Conservation (phyloP, 1,140 invertebrate species). For the Anagrus nilaparvatae region DNA sequence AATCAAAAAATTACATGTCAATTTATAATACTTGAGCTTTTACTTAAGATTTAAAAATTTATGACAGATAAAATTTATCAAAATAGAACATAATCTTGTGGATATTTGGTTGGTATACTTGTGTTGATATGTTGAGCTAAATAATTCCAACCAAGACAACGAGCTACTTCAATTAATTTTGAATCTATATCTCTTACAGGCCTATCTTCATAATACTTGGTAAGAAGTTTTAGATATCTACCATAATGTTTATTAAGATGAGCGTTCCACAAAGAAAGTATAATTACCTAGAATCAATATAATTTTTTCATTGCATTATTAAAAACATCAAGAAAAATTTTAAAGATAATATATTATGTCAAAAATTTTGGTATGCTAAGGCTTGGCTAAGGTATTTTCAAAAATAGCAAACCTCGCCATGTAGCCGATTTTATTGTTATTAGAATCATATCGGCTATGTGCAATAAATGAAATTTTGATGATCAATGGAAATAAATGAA, state of each 20-base stretch:
- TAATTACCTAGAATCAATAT: conserved; percentile 52
- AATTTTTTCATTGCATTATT: conserved; percentile 1
- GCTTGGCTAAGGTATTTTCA: too few relatives aligned
- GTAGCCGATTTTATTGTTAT: too few relatives aligned
- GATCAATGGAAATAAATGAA: conserved; percentile 11
- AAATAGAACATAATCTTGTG: conserved; percentile 52
- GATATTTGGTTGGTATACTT: conserved; percentile 54
- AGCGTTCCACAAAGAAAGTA: conserved; percentile 73
- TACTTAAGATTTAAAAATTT: too few relatives aligned
- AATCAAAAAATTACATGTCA: too few relatives aligned
- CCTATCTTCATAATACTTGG: conserved; percentile 72
- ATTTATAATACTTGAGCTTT: too few relatives aligned
- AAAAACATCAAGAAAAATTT: conserved; percentile 4
- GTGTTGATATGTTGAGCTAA: conserved; percentile 45
- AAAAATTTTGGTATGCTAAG: too few relatives aligned
- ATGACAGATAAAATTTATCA: conserved; percentile 39
- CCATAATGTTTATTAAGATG: conserved; percentile 68
- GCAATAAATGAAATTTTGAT: not conserved
- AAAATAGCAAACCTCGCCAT: too few relatives aligned
- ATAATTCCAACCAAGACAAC: conserved; percentile 59
- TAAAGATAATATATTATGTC: conserved; percentile 3
- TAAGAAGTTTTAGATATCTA: conserved; percentile 63
- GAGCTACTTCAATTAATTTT: conserved; percentile 55
- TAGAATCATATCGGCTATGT: not conserved
- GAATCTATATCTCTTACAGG: conserved; percentile 62